These are phyloP conservation scores for Horisme vitalbata DNA, from an alignment of 2,888 invertebrate genomes.

Conservation along the genomic window DNA sequence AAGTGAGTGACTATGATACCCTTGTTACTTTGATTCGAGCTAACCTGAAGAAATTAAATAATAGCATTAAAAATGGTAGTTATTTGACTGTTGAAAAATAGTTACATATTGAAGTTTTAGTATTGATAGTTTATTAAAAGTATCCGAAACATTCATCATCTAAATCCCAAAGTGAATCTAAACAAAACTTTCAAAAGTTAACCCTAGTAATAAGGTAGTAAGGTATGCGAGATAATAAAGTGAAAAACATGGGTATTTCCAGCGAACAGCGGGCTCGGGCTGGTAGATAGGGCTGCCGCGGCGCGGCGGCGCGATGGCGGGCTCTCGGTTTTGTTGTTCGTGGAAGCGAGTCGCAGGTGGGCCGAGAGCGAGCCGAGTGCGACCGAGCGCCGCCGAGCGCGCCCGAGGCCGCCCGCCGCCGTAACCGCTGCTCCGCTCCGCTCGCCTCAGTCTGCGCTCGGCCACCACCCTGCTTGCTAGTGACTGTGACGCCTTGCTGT, in stretches of 20 bases:
- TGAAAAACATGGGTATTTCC: constrained; percentile 51
- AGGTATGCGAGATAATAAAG: constrained; percentile 30
- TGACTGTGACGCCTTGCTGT: constrained; percentile 70
- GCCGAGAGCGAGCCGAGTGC: constrained; percentile 46
- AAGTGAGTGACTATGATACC: constrained; percentile 37
- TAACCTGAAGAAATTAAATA: too few species aligned
- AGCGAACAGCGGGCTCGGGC: constrained; percentile 39
- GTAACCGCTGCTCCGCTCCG: constrained; percentile 43
- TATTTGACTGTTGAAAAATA: too few species aligned
- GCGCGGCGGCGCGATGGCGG: constrained; percentile 45
- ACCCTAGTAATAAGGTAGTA: constrained; percentile 2
- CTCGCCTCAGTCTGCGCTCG: constrained; percentile 73
- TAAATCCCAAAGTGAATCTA: constrained; percentile 1
- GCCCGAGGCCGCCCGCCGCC: constrained; percentile 46
- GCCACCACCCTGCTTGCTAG: constrained; percentile 64
- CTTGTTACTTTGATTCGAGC: constrained; percentile 21
- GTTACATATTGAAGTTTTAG: neutral
- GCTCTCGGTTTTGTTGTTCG: constrained; percentile 72
- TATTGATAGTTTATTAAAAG: neutral
- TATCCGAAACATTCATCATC: constrained; percentile 1
- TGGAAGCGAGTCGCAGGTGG: constrained; percentile 78
- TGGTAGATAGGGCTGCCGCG: constrained; percentile 50
- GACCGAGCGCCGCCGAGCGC: constrained; percentile 48
- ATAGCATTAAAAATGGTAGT: too few species aligned
- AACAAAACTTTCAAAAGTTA: constrained; percentile 6